Conservation (phyloP, 1,140 invertebrate genomes). For the Eumeta japonica region DNA sequence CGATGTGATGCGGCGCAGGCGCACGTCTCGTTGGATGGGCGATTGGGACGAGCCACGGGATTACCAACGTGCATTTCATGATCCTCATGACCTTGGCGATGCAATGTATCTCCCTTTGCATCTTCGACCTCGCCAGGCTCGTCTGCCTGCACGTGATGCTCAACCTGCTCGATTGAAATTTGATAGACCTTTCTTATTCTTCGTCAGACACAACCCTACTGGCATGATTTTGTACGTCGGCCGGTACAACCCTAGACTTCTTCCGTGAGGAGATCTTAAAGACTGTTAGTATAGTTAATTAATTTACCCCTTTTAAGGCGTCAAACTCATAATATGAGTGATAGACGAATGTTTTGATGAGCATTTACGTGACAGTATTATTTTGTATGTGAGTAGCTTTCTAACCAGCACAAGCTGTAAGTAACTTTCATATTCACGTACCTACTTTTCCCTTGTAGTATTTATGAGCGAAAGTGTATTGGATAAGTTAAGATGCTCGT, state of each 20-base stretch:
- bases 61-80: constrained; percentile 62
- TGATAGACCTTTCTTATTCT: constrained; percentile 82
- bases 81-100: constrained; percentile 63
- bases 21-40: constrained; percentile 36
- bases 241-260: constrained; percentile 76
- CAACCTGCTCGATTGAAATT: constrained; percentile 68
- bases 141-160: constrained; percentile 60
- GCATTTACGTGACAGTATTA: constrained; percentile 55
- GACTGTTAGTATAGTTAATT: constrained; percentile 48
- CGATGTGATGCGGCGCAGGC: constrained; percentile 26
- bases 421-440: too few species aligned
- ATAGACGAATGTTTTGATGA: constrained; percentile 29
- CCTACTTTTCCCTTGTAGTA: too few species aligned
- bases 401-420: constrained; percentile 16
- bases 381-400: constrained; percentile 26
- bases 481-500: too few species aligned
- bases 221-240: constrained; percentile 84
- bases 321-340: constrained; percentile 44
- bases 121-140: constrained; percentile 67
- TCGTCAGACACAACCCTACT: constrained; percentile 82
- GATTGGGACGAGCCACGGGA: constrained; percentile 52
- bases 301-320: constrained; percentile 25
- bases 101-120: constrained; percentile 64
- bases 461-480: too few species aligned
- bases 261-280: constrained; percentile 59